Conservation (phyloP, 2,888 invertebrate genomes). For the Serripes groenlandicus region DNA sequence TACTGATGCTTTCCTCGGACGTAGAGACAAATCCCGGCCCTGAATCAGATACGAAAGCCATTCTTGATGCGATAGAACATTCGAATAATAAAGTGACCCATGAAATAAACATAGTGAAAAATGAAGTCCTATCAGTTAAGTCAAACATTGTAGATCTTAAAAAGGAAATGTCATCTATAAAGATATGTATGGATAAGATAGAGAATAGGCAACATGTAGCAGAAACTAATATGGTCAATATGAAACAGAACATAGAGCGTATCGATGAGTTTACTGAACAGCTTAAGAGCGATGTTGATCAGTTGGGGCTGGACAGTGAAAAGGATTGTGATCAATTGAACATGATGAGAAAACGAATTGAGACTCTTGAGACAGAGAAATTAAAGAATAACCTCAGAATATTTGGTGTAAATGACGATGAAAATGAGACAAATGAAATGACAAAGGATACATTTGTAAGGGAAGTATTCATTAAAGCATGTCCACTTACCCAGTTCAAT, state of each 20-base stretch:
- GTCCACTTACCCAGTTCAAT: not conserved
- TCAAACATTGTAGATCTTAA: not conserved
- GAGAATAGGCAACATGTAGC: not conserved
- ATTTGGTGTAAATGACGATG: not conserved
- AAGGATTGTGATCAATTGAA: not conserved
- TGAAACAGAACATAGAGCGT: not conserved
- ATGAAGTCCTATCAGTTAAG: slow-evolving; percentile 1
- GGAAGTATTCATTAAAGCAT: not conserved
- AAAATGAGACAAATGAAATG: slow-evolving; percentile 3
- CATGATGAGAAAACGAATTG: not conserved
- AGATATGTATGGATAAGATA: not conserved
- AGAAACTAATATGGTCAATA: not conserved
- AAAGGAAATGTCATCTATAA: not conserved
- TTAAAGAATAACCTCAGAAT: slow-evolving; percentile 7
- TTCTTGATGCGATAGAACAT: not conserved
- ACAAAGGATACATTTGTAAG: not conserved
- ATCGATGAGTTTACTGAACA: not conserved
- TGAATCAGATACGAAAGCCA: not conserved
- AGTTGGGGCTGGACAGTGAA: not conserved
- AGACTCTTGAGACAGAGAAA: not conserved
- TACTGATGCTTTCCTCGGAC: not conserved
- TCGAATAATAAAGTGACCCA: not conserved
- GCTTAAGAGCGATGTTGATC: not conserved
- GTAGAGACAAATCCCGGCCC: not conserved
- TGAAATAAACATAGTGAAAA: not conserved